Percentiles rank a stretch among this genome's conserved stretches.
Evolutionary conservation across 2,888 invertebrate species (phyloP).

Genomic region (Habroteleia sp.): DNA sequence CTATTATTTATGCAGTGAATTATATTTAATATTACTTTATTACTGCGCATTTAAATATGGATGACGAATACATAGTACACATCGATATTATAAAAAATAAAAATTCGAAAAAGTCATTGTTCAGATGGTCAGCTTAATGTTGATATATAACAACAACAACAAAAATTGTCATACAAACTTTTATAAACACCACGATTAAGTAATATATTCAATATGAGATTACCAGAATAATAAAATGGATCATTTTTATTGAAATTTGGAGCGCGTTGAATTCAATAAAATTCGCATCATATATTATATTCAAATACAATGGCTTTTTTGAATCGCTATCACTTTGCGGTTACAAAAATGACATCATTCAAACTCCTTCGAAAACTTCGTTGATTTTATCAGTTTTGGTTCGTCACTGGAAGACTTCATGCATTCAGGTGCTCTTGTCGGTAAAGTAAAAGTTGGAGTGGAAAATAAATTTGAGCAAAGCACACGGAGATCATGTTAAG

Average conservation of each 20-base stretch:
- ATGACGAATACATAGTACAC: no score
- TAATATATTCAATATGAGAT: no score
- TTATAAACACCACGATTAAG: no score
- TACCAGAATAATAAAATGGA: neutral
- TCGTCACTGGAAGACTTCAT: conserved; percentile 42
- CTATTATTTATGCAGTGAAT: no score
- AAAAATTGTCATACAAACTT: no score
- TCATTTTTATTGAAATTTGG: neutral
- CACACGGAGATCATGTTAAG: conserved; percentile 66
- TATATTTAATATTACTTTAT: no score
- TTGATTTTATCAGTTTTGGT: conserved; percentile 53
- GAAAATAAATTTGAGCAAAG: conserved; percentile 63
- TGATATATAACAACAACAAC: no score
- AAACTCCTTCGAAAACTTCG: conserved; percentile 11
- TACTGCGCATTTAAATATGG: no score
- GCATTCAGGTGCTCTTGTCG: conserved; percentile 37
- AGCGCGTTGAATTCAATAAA: neutral
- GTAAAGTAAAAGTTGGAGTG: conserved; percentile 54
- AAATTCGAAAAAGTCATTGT: no score
- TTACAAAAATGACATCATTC: conserved; percentile 39
- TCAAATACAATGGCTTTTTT: conserved; percentile 13
- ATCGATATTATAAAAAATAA: no score
- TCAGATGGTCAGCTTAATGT: no score
- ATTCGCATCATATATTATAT: conserved; percentile 1
- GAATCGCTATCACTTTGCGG: conserved; percentile 11